Percentiles rank a stretch among this genome's conserved stretches.
These are phyloP conservation scores for Cinclus cinclus DNA, from an alignment of 2,113 vertebrate genomes.

Conservation along the genomic window DNA sequence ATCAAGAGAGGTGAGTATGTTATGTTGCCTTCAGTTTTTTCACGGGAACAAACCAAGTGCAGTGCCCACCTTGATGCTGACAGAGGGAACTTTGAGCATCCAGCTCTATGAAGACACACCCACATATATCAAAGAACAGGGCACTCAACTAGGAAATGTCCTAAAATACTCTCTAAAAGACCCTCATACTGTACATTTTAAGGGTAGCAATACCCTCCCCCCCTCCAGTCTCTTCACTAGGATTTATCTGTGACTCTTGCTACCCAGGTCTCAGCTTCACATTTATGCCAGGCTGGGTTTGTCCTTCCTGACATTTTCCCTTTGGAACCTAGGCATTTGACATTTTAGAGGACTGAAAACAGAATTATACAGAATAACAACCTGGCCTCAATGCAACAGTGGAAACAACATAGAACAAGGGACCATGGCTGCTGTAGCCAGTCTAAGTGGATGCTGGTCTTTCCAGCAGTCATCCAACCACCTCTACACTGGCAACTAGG, in stretches of 20 bases:
- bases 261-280: background rate
- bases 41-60: background rate
- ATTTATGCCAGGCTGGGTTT: background rate
- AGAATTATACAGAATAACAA: background rate
- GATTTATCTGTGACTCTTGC: background rate
- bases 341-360: background rate
- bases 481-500: background rate
- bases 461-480: background rate
- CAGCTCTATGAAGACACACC: background rate
- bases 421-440: background rate
- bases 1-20: background rate
- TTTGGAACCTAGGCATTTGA: background rate
- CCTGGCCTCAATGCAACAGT: background rate
- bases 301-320: background rate
- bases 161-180: background rate
- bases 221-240: background rate
- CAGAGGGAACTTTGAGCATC: background rate
- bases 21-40: background rate
- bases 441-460: background rate
- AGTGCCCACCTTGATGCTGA: background rate
- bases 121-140: background rate
- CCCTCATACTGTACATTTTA: background rate
- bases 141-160: background rate
- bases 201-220: background rate
- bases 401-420: background rate